Percentiles rank a stretch among this genome's conserved stretches.
These are phyloP conservation scores for Cercopithecus mona DNA, from an alignment of 2,113 vertebrate genomes.

Conservation along the genomic window DNA sequence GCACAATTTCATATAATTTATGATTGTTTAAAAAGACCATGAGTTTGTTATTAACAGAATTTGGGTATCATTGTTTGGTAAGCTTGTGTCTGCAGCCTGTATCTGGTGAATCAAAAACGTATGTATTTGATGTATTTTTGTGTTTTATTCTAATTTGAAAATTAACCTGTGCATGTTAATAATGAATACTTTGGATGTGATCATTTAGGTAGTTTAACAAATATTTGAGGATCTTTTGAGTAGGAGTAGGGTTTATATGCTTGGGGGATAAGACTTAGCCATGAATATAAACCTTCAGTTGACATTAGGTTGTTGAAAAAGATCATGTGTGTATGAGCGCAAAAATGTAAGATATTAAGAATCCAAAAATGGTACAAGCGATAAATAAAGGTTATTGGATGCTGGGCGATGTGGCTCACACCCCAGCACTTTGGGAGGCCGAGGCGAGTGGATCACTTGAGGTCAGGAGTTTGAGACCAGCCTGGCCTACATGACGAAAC, in stretches of 20 bases:
- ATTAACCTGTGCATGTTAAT: neutral
- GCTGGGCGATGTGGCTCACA: no score
- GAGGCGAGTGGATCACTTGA: no score
- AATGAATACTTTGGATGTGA: neutral
- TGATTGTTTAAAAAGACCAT: neutral
- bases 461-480: no score
- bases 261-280: neutral
- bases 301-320: neutral
- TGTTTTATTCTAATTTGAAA: slow-evolving; percentile 42
- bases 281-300: neutral
- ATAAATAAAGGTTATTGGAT: neutral
- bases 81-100: neutral
- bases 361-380: neutral
- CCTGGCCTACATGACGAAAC: no score
- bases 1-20: neutral
- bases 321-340: neutral
- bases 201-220: neutral
- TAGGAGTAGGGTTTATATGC: neutral
- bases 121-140: neutral
- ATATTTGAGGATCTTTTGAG: neutral
- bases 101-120: neutral
- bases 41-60: slow-evolving; percentile 2
- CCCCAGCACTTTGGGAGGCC: no score
- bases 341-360: neutral
- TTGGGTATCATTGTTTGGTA: neutral